Evolutionary conservation across 2,888 invertebrate species (phyloP), one percentile per base, ranked within the genome.

Genomic region (Cryptophagus acutangulus): DNA sequence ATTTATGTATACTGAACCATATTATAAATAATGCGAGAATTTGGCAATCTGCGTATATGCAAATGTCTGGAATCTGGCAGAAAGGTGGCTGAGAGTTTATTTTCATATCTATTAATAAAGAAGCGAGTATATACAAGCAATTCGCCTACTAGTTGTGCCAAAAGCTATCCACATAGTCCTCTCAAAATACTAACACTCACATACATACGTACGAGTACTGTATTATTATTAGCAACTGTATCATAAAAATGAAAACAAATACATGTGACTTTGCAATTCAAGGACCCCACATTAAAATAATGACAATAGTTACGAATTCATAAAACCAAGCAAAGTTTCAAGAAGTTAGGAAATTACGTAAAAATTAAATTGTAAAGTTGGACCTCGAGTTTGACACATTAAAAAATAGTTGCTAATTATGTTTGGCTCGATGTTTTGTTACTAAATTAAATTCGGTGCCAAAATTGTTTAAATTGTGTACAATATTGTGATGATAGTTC

Each of bases 41-140:
- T 31, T 31, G 31, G 13, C 36, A 15, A 8, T 36, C 36, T 25
- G 12, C 6, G 9, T 14, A 34, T 13, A 13, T 40, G 36, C 36
- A 40, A 46, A 48, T 35, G 50, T 46, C 48, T 50, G 58, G 55
- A 61, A 60, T 59, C 55, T 57, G 56, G 54, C 59, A 54, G 54
- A 55, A 57, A 56, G 52, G 53, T 56, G 52, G 53, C 57, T 47
- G 48, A 53, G 12, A 26, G 59, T 61, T 61, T 62, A 61, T 62
- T 61, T 62, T 62, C 58, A 52, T 52, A 50, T 57, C 61, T 62
- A 62, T 62, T 60, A 62, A 62, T 62, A 62, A 52, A 52, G 49
- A 48, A 48, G 53, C 53, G 52, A n/a, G n/a, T n/a, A n/a, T n/a
- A n/a, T 55, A 45, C 56, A 59, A 59, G 54, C 57, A 54, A 50